Evolutionary conservation across 1,140 invertebrate genomes (phyloP).

Genomic region (Forficula auricularia): DNA sequence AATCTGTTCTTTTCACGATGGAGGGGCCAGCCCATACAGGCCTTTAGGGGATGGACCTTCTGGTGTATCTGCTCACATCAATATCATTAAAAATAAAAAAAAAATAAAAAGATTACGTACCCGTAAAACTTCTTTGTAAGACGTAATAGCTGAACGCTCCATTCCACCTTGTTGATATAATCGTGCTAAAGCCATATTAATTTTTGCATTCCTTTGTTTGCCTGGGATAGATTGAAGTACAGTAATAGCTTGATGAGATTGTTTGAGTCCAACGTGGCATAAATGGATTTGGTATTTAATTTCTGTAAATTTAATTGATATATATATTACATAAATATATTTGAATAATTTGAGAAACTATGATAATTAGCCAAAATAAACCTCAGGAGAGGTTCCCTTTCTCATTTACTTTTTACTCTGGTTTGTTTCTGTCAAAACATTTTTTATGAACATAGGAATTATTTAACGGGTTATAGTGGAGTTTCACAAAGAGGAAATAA

Average conservation of each 20-base stretch:
- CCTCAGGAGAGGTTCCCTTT: neutral
- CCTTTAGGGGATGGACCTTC: no score
- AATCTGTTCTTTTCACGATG: no score
- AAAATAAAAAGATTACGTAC: no score
- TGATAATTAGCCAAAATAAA: neutral
- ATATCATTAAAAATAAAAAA: no score
- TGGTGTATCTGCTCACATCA: no score
- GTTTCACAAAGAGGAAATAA: neutral
- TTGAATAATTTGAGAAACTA: neutral
- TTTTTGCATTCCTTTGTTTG: constrained; percentile 45
- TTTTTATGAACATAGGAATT: neutral
- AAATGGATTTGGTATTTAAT: constrained; percentile 60
- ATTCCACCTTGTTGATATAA: constrained; percentile 51
- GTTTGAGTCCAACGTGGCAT: constrained; percentile 46
- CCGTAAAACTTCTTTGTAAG: constrained; percentile 57
- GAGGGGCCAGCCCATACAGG: no score
- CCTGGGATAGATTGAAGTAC: constrained; percentile 48
- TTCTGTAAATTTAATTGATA: constrained; percentile 33
- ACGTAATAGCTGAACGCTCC: constrained; percentile 49
- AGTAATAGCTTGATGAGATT: constrained; percentile 40
- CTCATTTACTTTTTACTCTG: neutral
- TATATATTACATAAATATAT: constrained; percentile 9
- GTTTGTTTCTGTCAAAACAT: neutral
- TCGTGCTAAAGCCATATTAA: constrained; percentile 54
- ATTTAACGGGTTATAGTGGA: neutral